Conservation (phyloP, 2,888 invertebrate species). For the Watsonalla cultraria region DNA sequence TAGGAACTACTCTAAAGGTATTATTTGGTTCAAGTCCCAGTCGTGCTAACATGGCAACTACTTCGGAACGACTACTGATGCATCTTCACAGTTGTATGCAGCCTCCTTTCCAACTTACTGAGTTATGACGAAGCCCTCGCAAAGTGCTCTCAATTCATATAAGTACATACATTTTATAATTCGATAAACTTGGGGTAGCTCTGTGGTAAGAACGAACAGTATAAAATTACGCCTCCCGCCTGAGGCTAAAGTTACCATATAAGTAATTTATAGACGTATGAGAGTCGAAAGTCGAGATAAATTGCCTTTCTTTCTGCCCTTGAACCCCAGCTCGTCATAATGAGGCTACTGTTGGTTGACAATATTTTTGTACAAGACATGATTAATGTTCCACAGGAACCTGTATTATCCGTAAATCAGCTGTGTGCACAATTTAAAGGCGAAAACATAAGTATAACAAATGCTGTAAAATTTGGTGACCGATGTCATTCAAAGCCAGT, state of each 20-base stretch:
- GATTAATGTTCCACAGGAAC: constrained; percentile 2
- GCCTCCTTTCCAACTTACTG: too few species aligned
- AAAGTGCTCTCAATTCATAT: too few species aligned
- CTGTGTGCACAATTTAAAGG: background rate
- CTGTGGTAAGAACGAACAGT: constrained; percentile 10
- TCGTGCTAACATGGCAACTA: too few species aligned
- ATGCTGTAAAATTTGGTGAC: background rate
- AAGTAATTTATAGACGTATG: constrained; percentile 57
- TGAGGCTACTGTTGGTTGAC: constrained; percentile 31
- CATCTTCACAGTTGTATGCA: too few species aligned
- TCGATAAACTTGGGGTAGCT: constrained; percentile 10
- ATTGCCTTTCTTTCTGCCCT: constrained; percentile 43
- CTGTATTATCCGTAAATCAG: background rate
- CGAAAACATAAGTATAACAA: too few species aligned
- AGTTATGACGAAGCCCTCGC: too few species aligned
- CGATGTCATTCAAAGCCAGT: background rate
- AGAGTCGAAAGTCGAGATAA: constrained; percentile 46
- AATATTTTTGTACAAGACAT: constrained; percentile 19
- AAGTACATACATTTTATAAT: constrained; percentile 2
- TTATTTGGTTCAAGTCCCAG: too few species aligned
- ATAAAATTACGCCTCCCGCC: constrained; percentile 14
- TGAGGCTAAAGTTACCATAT: constrained; percentile 26
- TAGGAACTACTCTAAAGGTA: too few species aligned
- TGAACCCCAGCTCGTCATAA: constrained; percentile 38
- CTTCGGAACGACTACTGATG: too few species aligned